A percentile compares a stretch with the other conserved stretches of the same genome.
Evolutionary conservation across 2,113 vertebrate species (phyloP).

Genomic region (Uropsilus gracilis): DNA sequence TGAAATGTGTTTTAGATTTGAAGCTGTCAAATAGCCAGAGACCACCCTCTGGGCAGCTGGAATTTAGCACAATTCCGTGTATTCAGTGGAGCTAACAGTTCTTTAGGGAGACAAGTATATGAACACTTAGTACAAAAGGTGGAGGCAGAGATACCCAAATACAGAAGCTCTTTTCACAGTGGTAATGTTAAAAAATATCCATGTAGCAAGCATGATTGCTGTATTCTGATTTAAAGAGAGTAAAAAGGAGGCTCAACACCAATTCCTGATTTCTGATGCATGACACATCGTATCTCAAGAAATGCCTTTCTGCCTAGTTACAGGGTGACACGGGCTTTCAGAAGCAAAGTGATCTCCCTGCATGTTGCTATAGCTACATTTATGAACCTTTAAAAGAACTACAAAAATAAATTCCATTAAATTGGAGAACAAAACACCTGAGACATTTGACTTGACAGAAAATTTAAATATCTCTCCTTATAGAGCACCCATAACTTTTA

Average conservation of each 20-base stretch:
- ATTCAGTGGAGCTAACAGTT: neutral
- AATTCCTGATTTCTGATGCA: slow-evolving; percentile 33
- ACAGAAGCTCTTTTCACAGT: neutral
- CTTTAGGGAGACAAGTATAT: neutral
- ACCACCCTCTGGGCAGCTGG: no score
- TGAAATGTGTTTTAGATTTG: neutral
- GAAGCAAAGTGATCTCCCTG: slow-evolving; percentile 43
- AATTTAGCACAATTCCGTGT: no score
- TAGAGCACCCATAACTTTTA: slow-evolving; percentile 36
- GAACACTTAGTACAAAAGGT: slow-evolving; percentile 18
- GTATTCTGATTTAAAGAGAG: slow-evolving; percentile 49
- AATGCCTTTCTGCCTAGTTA: neutral
- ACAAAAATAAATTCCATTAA: slow-evolving; percentile 66
- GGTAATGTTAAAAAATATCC: slow-evolving; percentile 58
- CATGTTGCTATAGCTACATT: slow-evolving; percentile 57
- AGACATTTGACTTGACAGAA: slow-evolving; percentile 65
- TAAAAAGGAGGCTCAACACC: slow-evolving; percentile 28
- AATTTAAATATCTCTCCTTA: slow-evolving; percentile 43
- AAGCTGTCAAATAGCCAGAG: neutral
- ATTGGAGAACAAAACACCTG: slow-evolving; percentile 46
- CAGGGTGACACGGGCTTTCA: neutral
- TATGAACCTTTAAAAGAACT: slow-evolving; percentile 49
- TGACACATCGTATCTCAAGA: neutral
- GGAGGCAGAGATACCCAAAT: neutral
- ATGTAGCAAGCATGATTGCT: slow-evolving; percentile 31